Evolutionary conservation across 2,113 vertebrate genomes (phyloP).

Genomic region (Columba livia): DNA sequence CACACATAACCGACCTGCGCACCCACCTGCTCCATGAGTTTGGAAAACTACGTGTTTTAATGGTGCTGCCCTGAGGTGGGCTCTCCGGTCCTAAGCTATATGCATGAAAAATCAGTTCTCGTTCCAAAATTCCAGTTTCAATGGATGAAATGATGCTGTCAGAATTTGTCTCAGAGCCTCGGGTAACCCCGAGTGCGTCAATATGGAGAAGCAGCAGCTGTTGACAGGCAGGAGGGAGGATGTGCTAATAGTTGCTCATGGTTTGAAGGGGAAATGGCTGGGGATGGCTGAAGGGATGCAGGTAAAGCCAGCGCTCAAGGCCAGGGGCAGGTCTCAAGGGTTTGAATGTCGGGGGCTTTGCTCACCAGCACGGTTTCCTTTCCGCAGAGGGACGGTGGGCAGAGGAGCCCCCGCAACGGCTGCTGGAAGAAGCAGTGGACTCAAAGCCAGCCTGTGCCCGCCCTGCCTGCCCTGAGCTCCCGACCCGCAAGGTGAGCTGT

Average conservation of each 20-base stretch:
- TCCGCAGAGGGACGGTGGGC: conserved; percentile 11
- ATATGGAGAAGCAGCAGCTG: background rate
- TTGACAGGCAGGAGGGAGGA: background rate
- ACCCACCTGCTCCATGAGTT: background rate
- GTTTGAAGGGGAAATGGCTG: background rate
- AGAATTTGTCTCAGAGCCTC: background rate
- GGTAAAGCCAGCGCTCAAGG: background rate
- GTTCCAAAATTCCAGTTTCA: background rate
- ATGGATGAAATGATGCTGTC: background rate
- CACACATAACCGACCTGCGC: background rate
- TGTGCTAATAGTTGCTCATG: accelerated
- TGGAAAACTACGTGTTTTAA: background rate
- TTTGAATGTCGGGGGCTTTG: accelerated
- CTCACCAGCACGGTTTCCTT: background rate
- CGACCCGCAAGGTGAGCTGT: background rate
- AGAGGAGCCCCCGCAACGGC: conserved; percentile 8
- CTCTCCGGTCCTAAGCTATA: background rate
- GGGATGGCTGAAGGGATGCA: background rate
- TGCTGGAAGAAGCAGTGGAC: background rate
- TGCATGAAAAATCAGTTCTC: background rate
- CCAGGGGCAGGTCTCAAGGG: background rate
- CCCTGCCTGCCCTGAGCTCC: conserved; percentile 43
- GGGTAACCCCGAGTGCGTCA: background rate
- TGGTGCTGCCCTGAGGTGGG: background rate
- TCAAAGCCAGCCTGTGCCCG: conserved; percentile 44